A percentile compares a stretch with the other conserved stretches of the same genome.
phyloP scores from a whole-genome alignment of 2,888 invertebrate species.

The Cheilosia soror region DNA sequence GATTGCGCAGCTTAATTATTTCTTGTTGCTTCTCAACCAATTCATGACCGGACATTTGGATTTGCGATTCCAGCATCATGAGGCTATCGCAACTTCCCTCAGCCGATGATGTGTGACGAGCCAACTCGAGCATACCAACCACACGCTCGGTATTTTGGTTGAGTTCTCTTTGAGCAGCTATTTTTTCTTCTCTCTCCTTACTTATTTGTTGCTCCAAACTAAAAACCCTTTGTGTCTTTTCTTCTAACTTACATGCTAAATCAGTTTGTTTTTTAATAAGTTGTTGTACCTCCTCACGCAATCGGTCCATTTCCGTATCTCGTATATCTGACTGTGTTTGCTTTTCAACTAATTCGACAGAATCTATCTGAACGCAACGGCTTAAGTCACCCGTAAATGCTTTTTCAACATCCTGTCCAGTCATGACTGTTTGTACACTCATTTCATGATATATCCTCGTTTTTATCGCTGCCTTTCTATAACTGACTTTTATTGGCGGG shows the following conservation, averaged over 20 bases:
- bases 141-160: constrained; percentile 90
- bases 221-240: constrained; percentile 83
- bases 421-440: constrained; percentile 90
- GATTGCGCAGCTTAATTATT: constrained; percentile 88
- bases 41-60: constrained; percentile 90
- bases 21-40: constrained; percentile 90
- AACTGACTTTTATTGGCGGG: constrained; percentile 58
- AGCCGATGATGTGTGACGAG: constrained; percentile 84
- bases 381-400: constrained; percentile 87
- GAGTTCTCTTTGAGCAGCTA: constrained; percentile 90
- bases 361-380: constrained; percentile 81
- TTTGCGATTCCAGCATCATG: constrained; percentile 90
- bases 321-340: constrained; percentile 88
- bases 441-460: constrained; percentile 93
- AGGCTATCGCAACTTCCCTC: constrained; percentile 89
- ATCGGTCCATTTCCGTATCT: constrained; percentile 86
- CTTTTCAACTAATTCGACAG: constrained; percentile 85
- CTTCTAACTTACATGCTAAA: constrained; percentile 85
- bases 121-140: constrained; percentile 85
- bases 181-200: constrained; percentile 89
- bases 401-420: constrained; percentile 89
- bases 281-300: constrained; percentile 86
- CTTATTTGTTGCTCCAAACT: constrained; percentile 87
- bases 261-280: constrained; percentile 87
- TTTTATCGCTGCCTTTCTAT: constrained; percentile 82